Evolutionary conservation across 1,140 invertebrate genomes (phyloP), one percentile per base, ranked within the genome.

Genomic region (Atopsyche davidsoni): DNA sequence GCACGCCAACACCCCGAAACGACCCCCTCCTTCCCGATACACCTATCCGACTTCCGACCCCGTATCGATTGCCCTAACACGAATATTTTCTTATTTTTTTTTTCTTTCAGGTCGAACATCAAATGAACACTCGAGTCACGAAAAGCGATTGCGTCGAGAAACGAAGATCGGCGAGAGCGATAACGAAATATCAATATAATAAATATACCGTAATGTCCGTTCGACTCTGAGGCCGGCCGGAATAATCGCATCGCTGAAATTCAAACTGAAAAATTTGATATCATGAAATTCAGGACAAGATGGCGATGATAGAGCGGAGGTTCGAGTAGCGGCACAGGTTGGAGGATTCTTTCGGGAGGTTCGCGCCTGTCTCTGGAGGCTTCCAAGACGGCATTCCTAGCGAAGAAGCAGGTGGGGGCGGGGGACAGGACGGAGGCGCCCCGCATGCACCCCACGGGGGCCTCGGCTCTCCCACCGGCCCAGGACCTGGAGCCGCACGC

Each of bases 381-480:
- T 40, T 49, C 21, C 49, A 52, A 47, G 28, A 56, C 54, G 54
- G 54, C 54, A 46, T 52, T 44, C 44, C 45, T 56, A 48, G 46
- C 46, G 23, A 49, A 49, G 38, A 49, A 49, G 28, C 46, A 49
- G 46, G 46, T 49, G 46, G 36, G 36, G 46, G n/a, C n/a, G 36
- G 46, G 24, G 36, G 46, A 34, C 28, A 50, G 55, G 40, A 50
- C 40, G 46, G 49, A 46, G 64, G 66, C 61, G 60, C 70, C 72
- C 75, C 79, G 78, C 71, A 83, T 83, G 80, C 80, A 82, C 79
- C 80, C 80, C 64, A 79, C 79, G 73, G 81, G 80, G 71, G 78
- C 78, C 66, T 77, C 78, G 71, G 84, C 80, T 75, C 85, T 86
- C 82, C 83, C 86, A 78, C 74, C 76, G 69, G 79, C 81, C 72